Conservation (phyloP, 1,140 invertebrate species). For the Vanessa tameamea region DNA sequence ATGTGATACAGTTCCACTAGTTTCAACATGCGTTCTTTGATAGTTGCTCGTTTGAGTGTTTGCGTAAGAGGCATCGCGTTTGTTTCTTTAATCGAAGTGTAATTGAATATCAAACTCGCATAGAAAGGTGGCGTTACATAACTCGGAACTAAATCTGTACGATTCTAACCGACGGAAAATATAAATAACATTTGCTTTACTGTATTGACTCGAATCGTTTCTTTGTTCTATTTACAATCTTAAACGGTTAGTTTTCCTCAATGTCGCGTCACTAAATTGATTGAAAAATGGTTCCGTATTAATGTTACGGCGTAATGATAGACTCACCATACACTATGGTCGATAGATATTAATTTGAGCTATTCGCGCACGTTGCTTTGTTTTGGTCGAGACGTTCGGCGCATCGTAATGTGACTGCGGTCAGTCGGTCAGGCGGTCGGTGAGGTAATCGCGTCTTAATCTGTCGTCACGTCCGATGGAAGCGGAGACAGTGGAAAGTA, state of each 20-base stretch:
- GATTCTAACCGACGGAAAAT: slow-evolving; percentile 6
- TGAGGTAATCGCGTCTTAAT: slow-evolving; percentile 28
- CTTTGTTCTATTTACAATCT: neutral
- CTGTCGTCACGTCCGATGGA: slow-evolving; percentile 14
- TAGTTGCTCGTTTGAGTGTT: slow-evolving; percentile 22
- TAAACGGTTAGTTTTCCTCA: slow-evolving; percentile 17
- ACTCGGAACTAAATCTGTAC: slow-evolving; percentile 29
- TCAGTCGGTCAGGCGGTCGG: slow-evolving; percentile 26
- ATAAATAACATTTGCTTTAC: slow-evolving; percentile 17
- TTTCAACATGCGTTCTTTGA: slow-evolving; percentile 31
- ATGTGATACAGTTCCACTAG: slow-evolving; percentile 19
- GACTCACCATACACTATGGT: neutral
- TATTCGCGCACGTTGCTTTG: slow-evolving; percentile 27
- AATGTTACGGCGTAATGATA: neutral
- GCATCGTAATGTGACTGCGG: slow-evolving; percentile 19
- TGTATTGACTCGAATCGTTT: neutral
- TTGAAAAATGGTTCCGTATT: neutral
- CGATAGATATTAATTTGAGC: neutral
- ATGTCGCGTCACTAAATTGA: neutral
- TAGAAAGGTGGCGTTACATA: slow-evolving; percentile 43
- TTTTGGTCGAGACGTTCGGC: slow-evolving; percentile 23
- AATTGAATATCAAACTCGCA: slow-evolving; percentile 46
- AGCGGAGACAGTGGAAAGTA: slow-evolving; percentile 41
- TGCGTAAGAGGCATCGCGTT: slow-evolving; percentile 40
- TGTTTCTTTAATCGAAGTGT: slow-evolving; percentile 48